phyloP scores from a whole-genome alignment of 2,797 vertebrate genomes.

The Rallus crepitans region DNA sequence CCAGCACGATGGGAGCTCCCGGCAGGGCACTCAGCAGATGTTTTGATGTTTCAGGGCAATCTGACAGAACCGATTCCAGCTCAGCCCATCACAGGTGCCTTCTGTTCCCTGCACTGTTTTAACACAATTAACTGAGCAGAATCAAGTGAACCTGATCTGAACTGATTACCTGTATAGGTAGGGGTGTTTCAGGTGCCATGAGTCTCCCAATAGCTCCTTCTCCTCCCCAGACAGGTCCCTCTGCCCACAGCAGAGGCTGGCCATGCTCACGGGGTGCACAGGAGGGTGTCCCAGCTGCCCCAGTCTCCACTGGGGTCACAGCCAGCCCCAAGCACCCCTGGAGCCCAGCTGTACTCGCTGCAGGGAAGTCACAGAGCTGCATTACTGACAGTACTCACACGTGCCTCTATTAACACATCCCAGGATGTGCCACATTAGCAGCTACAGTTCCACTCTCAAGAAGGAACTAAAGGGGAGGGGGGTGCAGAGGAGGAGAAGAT shows the following conservation, averaged over 20 bases:
- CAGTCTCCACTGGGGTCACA: not conserved
- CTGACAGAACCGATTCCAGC: not conserved
- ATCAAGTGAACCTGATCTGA: not conserved
- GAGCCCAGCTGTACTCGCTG: not conserved
- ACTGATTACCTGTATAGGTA: not conserved
- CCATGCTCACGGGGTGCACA: accelerated
- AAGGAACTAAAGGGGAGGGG: not conserved
- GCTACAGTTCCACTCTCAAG: not conserved
- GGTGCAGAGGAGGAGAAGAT: not conserved
- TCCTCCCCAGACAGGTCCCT: not conserved
- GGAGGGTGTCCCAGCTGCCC: not conserved
- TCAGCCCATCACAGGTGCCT: not conserved
- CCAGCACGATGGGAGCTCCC: not conserved
- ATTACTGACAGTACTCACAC: not conserved
- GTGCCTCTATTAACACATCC: not conserved
- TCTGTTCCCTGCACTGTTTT: not conserved
- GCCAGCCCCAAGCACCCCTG: accelerated
- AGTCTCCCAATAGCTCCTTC: not conserved
- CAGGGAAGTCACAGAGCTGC: not conserved
- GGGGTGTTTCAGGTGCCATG: not conserved
- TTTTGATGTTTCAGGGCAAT: not conserved
- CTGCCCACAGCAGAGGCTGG: not conserved
- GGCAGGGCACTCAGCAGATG: not conserved
- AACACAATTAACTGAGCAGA: not conserved
- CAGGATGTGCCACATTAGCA: not conserved